Conservation (phyloP, 2,888 invertebrate genomes). For the Amiota minor region DNA sequence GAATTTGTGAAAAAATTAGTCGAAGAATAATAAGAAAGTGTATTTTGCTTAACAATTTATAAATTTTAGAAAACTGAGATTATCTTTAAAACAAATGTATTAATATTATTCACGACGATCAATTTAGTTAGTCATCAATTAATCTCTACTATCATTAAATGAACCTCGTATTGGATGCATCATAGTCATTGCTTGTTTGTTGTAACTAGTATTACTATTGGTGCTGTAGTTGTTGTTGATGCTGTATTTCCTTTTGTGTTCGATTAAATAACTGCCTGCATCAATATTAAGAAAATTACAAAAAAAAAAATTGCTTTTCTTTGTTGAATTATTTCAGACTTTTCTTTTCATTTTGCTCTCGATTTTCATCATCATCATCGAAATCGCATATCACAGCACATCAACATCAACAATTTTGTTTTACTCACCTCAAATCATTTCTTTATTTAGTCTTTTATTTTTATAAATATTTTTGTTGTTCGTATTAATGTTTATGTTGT, state of each 20-base stretch:
- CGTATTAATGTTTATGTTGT: background rate
- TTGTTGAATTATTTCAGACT: too few relatives aligned
- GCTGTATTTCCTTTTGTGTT: constrained; percentile 31
- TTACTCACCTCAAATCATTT: constrained; percentile 47
- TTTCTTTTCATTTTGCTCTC: background rate
- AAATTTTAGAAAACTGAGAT: too few relatives aligned
- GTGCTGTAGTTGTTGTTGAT: constrained; percentile 33
- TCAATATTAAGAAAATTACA: too few relatives aligned
- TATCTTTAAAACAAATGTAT: too few relatives aligned
- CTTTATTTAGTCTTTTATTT: too few relatives aligned
- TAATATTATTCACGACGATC: too few relatives aligned
- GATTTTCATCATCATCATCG: constrained; percentile 9
- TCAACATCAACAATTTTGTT: constrained; percentile 46
- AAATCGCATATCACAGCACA: background rate
- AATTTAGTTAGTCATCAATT: too few relatives aligned
- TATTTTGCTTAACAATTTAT: too few relatives aligned
- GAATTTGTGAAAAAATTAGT: too few relatives aligned
- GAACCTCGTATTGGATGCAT: too few relatives aligned
- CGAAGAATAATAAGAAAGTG: too few relatives aligned
- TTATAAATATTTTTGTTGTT: constrained; percentile 32
- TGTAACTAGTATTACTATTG: constrained; percentile 24
- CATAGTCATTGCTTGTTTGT: constrained; percentile 45
- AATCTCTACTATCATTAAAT: too few relatives aligned
- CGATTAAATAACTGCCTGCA: background rate
- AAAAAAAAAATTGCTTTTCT: background rate